Percentiles rank a stretch among this genome's conserved stretches.
phyloP scores from a whole-genome alignment of 1,140 invertebrate genomes.

The Lerema accius region DNA sequence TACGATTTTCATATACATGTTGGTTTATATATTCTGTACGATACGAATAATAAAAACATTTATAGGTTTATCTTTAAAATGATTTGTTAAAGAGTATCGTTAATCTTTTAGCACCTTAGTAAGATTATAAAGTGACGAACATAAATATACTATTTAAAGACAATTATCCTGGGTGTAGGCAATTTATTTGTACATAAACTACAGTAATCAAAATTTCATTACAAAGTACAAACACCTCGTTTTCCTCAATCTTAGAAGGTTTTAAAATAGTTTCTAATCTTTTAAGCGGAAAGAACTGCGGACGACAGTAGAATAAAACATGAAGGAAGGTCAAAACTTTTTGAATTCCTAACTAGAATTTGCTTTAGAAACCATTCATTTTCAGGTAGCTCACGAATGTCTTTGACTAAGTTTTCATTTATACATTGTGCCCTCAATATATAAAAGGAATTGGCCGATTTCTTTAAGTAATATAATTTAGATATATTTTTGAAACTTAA shows the following conservation, averaged over 20 bases:
- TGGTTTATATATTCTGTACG: too few relatives aligned
- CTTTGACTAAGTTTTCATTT: conserved; percentile 3
- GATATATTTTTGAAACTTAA: too few relatives aligned
- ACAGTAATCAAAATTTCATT: background rate
- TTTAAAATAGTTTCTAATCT: conserved; percentile 24
- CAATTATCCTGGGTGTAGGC: too few relatives aligned
- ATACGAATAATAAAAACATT: too few relatives aligned
- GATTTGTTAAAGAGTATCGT: too few relatives aligned
- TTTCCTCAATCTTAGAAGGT: background rate
- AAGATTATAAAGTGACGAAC: too few relatives aligned
- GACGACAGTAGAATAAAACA: conserved; percentile 15
- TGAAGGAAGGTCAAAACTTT: conserved; percentile 20
- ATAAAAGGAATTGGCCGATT: background rate
- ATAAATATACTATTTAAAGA: too few relatives aligned
- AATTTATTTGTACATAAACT: too few relatives aligned
- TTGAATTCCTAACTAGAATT: conserved; percentile 19
- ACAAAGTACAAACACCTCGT: background rate
- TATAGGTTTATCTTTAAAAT: too few relatives aligned
- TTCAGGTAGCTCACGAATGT: conserved; percentile 4
- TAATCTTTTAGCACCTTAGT: too few relatives aligned
- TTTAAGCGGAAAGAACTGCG: conserved; percentile 12
- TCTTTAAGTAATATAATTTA: too few relatives aligned
- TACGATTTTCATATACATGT: background rate
- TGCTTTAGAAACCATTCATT: conserved; percentile 4
- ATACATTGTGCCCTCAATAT: background rate